These are phyloP conservation scores for Acanthiza pusilla DNA, from an alignment of 2,797 vertebrate species.

Conservation along the genomic window DNA sequence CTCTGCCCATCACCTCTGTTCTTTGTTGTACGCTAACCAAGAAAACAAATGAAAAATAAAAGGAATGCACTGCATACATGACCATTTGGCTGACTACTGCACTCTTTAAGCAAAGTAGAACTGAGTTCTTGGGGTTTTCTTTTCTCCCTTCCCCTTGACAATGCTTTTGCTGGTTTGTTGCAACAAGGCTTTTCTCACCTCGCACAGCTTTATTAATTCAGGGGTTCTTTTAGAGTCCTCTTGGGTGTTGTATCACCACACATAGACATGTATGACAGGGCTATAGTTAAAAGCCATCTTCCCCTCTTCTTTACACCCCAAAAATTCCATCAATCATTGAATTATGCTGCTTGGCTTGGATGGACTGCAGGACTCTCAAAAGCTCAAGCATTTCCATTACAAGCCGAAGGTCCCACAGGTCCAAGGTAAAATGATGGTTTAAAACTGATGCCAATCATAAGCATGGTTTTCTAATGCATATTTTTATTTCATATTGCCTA, in stretches of 20 bases:
- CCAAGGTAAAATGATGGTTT: background rate
- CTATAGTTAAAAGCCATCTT: background rate
- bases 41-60: constrained; percentile 54
- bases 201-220: background rate
- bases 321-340: background rate
- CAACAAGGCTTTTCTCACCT: background rate
- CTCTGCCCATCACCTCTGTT: constrained; percentile 20
- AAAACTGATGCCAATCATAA: background rate
- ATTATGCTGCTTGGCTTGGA: background rate
- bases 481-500: background rate
- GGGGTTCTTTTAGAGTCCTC: background rate
- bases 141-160: background rate
- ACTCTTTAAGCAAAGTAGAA: background rate
- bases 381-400: background rate
- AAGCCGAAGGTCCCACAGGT: background rate
- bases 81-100: background rate
- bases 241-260: background rate
- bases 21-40: constrained; percentile 32
- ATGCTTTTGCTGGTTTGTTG: background rate
- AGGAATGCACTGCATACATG: constrained; percentile 27
- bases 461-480: background rate
- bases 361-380: background rate
- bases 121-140: background rate
- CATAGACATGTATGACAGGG: background rate
- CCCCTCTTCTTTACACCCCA: background rate